Conservation (phyloP, 2,888 invertebrate genomes). For the Trichogramma evanescens region DNA sequence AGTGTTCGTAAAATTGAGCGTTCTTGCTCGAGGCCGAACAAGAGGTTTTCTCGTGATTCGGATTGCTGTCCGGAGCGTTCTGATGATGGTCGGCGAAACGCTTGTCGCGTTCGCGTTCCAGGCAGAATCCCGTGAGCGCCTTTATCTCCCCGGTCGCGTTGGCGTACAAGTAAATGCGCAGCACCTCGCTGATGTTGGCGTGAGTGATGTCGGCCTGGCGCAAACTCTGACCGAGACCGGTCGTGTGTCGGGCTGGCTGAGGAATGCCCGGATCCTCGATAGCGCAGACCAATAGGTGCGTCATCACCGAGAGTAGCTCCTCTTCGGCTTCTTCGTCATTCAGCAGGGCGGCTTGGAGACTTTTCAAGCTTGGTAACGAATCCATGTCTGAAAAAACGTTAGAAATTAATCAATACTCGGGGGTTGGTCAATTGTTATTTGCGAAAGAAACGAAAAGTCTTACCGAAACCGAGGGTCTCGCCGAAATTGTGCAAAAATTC, state of each 20-base stretch:
- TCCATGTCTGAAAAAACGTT: constrained; percentile 62
- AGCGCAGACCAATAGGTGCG: constrained; percentile 83
- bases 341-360: constrained; percentile 77
- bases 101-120: constrained; percentile 74
- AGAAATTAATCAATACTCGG: not conserved
- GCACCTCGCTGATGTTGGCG: constrained; percentile 82
- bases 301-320: constrained; percentile 79
- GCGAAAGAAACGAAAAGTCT: constrained; percentile 45
- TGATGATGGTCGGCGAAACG: constrained; percentile 79
- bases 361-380: constrained; percentile 76
- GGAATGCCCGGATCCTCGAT: constrained; percentile 91
- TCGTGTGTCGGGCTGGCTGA: constrained; percentile 82
- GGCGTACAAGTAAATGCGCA: constrained; percentile 85
- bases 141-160: constrained; percentile 83
- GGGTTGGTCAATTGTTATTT: not conserved
- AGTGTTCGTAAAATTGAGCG: constrained; percentile 68
- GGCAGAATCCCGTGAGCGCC: constrained; percentile 70
- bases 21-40: constrained; percentile 60
- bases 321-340: constrained; percentile 76
- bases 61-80: constrained; percentile 61
- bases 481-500: constrained; percentile 96
- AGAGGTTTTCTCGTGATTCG: constrained; percentile 40
- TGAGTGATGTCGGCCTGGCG: constrained; percentile 85
- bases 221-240: constrained; percentile 83
- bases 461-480: constrained; percentile 87